Base-by-base conservation (phyloP, 2,113 vertebrate genomes). In the Seriola rivoliana region DNA sequence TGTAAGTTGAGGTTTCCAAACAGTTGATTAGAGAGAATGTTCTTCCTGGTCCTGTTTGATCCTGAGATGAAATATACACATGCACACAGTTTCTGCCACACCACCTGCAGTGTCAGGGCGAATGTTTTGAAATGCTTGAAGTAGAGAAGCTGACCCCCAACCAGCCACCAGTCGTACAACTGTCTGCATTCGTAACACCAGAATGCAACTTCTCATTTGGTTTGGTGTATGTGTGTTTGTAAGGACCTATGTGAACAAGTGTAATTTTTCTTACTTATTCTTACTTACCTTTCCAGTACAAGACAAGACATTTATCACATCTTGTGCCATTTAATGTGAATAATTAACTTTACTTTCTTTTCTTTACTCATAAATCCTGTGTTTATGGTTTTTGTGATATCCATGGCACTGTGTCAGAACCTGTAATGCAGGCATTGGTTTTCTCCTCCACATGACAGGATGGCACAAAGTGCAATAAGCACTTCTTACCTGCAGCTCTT, bases 61-160 rank as follows among this genome's bases (percentile, higher is more conserved):
- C 12, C 42, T 12, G 12, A 77, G 50, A 59, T 25, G 5, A 68
- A 21, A 52, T 38, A 10, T 29, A 9, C 44, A 32, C 44, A 57
- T 17, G 17, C 32, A 44, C 57, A 63, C 12, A 17, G 1, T 46
- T 3, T 44, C n/a, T 65, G 36, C 29, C n/a, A 10, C 60, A 71
- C 46, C 64, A 42, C 52, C 54, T 78, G 64, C 11, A 48, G 21
- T 23, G 12, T 78, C 68, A n/a, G 59, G 9, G n/a, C 29, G 46
- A 64, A 66, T 50, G 66, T 55, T 71, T 66, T 81, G 8, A 77
- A 59, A 64, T 52, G 34, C 68, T 38, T 23, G 36, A 66, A 77
- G 48, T 36, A 13, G 64, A 65, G 19, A 78, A 11, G 13, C 40
- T 69, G 75, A 34, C 65, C 64, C 44, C 21, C 32, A 50, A 66